A percentile compares a stretch with the other conserved stretches of the same genome.
Conservation (phyloP, 2,797 vertebrate species). For the Acrossocheilus wenchowensis region DNA sequence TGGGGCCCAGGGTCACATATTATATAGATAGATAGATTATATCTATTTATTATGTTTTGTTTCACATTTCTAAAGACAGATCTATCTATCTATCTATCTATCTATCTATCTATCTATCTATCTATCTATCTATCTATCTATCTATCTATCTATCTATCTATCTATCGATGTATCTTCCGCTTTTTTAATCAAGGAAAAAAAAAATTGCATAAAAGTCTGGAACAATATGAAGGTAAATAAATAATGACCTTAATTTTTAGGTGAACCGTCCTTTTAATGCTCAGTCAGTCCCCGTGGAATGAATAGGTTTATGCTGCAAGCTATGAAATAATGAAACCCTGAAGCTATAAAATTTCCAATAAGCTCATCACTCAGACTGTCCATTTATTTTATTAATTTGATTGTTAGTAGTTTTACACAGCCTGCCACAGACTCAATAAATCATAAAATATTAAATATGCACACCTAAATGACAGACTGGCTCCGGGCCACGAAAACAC, state of each 20-base stretch:
- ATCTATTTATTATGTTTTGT: no score
- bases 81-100: no score
- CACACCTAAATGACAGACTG: not conserved
- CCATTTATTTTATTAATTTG: conserved; percentile 18
- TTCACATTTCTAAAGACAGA: no score
- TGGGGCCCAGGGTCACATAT: no score
- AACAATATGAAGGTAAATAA: not conserved
- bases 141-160: no score
- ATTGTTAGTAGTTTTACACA: conserved; percentile 12
- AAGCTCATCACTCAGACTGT: not conserved
- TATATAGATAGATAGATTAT: no score
- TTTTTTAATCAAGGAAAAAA: not conserved
- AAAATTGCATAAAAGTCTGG: not conserved
- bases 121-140: no score
- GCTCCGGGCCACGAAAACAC: not conserved
- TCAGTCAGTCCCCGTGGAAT: not conserved
- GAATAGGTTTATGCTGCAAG: not conserved
- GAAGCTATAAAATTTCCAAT: not conserved
- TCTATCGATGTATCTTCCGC: no score
- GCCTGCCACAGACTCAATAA: not conserved
- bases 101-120: no score
- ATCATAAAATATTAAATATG: conserved; percentile 1
- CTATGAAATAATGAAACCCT: conserved; percentile 12
- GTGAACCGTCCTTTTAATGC: not conserved
- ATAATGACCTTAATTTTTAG: not conserved